Base-by-base conservation (phyloP, 2,113 vertebrate genomes). In the Oxyruncus cristatus region DNA sequence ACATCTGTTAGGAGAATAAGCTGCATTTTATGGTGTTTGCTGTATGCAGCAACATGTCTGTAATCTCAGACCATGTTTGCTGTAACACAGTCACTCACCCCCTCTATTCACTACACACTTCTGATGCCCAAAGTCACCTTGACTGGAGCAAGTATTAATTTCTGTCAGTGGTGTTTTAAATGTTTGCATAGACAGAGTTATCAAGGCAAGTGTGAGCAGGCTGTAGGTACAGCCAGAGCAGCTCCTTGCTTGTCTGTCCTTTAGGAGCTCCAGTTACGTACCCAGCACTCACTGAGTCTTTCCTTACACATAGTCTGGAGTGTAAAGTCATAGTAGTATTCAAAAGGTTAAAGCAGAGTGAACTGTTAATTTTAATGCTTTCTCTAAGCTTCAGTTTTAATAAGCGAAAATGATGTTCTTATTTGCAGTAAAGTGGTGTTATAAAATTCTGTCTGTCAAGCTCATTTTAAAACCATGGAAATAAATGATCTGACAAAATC, bases 401-500 rank as follows among this genome's bases (percentile, higher is more conserved):
- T 98, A 98, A 98, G 98, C 97, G 98, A 98, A 98, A 98, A 98
- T 98, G 97, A 98, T 98, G 98, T 98, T 98, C 97, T 98, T 98
- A 98, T 98, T 98, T 98, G 97, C 98, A 98, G 98, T 98, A 98
- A 98, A 98, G 98, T 98, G 97, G 97, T 98, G 98, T 98, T 98
- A 98, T 98, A 98, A 98, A 98, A 98, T 98, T 98, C 98, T 98
- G 98, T 98, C 98, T 98, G 98, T 98, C 98, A 98, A 98, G 98
- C 98, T 98, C 97, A 97, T 98, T 98, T 98, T 98, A 98, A 98
- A 98, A 97, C 97, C 98, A 97, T 98, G 98, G 98, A 98, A 98
- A 98, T 98, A 98, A 98, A 98, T 98, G 98, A 98, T 98, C 98
- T 98, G 98, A 98, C 98, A 98, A 98, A 98, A 98, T 98, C 98